Evolutionary conservation across 1,140 invertebrate genomes (phyloP), one percentile per base, ranked within the genome.

Genomic region (Varroa destructor): DNA sequence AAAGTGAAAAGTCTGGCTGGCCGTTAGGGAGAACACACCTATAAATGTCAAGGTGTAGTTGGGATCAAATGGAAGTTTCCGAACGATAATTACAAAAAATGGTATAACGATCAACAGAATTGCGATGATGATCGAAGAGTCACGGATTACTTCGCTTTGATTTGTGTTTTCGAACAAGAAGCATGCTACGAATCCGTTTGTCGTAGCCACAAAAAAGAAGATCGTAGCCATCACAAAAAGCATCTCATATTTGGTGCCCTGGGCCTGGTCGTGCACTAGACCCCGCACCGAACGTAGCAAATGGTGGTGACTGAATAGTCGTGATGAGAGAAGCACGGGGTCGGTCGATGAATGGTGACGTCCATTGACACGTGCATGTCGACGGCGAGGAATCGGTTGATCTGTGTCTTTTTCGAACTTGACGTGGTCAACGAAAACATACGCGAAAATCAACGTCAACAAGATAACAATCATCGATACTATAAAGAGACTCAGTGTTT

Each of bases 241-340:
- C 36, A 67, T 2, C 36, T 67, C 61, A 8, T 67, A 67, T 14
- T 46, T 40, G 1, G 61, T 67, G 37, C 61, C 61, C 3, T 46
- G 61, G 1, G 46, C 61, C 36, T 46, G 1, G 12, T 67, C 40
- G 1, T 40, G 61, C 12, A 67, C 61, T 2, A 67, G 61, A 25
- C 61, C 61, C 37, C 61, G 40, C 12, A 67, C 61, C 37, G 61
- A 67, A n/a, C 12, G 46, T 12, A 67, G 46, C 61, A 67, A 67
- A 67, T 67, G 61, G 46, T 67, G 61, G 61, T 67, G 61, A 37
- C 61, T 67, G 61, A 67, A 67, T 1, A 67, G 61, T 3, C 61
- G 61, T 37, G 61, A 43, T 4, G 61, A 67, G 1, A 67, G 8
- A 14, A 67, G 37, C 2, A 67, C 61, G 40, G 61, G 61, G 40